Percentiles rank a stretch among this genome's conserved stretches.
Conservation (phyloP, 2,888 invertebrate species). For the Andrena haemorrhoa region DNA sequence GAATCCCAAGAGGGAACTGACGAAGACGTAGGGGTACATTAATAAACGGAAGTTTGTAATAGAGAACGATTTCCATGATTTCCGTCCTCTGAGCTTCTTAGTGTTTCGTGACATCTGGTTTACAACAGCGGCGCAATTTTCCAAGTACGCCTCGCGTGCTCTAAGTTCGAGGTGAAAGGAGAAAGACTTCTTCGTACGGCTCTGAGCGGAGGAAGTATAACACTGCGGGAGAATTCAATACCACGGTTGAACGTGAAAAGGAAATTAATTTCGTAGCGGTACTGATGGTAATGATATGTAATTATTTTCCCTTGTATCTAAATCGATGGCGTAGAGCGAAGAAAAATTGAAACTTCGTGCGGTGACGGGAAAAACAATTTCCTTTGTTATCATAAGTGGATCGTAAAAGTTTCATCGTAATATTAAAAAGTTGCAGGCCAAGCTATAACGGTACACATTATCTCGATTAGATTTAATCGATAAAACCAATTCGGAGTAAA, state of each 20-base stretch:
- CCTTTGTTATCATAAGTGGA: neutral
- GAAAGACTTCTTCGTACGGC: neutral
- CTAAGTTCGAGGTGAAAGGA: neutral
- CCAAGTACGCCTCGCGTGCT: neutral
- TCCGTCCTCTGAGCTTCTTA: neutral
- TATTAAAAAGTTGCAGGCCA: constrained; percentile 2
- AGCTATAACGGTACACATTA: constrained; percentile 38
- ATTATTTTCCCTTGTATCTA: constrained; percentile 32
- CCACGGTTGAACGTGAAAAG: neutral
- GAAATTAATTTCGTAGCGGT: constrained; percentile 35
- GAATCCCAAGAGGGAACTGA: constrained; percentile 68
- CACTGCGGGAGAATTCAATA: constrained; percentile 28
- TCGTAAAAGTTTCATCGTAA: neutral
- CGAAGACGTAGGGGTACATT: constrained; percentile 67
- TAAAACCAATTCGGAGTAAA: constrained; percentile 7
- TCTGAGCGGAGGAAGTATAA: neutral
- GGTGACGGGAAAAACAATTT: constrained; percentile 3
- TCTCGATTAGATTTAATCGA: constrained; percentile 47
- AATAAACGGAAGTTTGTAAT: constrained; percentile 70
- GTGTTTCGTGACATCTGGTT: neutral
- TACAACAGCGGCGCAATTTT: neutral
- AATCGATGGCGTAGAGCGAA: constrained; percentile 10
- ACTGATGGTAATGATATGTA: constrained; percentile 34
- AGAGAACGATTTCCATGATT: constrained; percentile 63
- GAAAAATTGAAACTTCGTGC: neutral